Evolutionary conservation across 2,113 vertebrate genomes (phyloP).

Genomic region (Tetrax tetrax): DNA sequence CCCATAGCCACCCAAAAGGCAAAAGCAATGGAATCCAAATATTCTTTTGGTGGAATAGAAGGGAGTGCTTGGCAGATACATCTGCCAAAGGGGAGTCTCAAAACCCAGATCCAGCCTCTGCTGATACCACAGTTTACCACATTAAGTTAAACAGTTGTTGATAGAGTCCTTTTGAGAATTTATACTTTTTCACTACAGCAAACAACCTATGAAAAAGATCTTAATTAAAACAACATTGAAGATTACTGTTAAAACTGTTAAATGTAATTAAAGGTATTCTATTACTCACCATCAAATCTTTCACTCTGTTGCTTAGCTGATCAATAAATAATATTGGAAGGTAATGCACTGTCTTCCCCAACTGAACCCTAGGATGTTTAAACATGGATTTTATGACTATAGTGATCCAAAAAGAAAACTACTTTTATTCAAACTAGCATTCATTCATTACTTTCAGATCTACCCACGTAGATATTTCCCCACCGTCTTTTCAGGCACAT

Average conservation of each 20-base stretch:
- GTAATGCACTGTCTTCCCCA: constrained; percentile 93
- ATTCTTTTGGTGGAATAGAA: neutral
- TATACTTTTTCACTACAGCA: neutral
- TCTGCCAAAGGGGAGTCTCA: neutral
- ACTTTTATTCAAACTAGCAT: constrained; percentile 43
- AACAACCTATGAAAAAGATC: neutral
- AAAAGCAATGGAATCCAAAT: neutral
- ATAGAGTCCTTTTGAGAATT: neutral
- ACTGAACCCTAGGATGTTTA: constrained; percentile 81
- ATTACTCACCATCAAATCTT: constrained; percentile 90
- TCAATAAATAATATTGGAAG: constrained; percentile 98
- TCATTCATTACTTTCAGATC: constrained; percentile 24
- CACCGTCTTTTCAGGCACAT: neutral
- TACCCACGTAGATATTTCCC: neutral
- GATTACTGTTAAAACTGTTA: neutral
- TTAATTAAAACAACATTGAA: neutral
- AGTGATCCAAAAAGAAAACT: constrained; percentile 41
- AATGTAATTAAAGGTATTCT: constrained; percentile 22
- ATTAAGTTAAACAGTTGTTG: neutral
- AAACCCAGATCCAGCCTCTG: neutral
- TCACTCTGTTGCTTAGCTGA: constrained; percentile 96
- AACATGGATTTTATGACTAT: constrained; percentile 41
- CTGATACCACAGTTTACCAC: neutral
- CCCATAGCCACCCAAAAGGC: neutral
- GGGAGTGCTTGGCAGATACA: neutral